Evolutionary conservation across 2,888 invertebrate species (phyloP), one percentile per base, ranked within the genome.

Genomic region (Amblyjoppa fuscipennis): DNA sequence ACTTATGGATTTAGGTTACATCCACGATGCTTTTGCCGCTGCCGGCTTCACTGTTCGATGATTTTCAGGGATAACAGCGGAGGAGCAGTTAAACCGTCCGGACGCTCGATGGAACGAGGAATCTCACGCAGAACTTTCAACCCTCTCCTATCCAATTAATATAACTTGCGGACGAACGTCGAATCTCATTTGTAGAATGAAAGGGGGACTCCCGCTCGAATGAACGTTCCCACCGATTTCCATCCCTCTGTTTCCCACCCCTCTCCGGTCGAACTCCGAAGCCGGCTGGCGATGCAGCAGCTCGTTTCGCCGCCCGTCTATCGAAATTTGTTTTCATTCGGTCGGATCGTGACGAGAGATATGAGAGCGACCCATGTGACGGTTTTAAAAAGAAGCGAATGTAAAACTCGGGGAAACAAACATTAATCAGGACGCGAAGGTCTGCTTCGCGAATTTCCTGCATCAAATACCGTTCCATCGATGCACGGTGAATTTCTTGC

Each of bases 111-210:
- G 66, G 66, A 51, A 66, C 64, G 66, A n/a, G 76, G 51, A 76
- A 61, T 41, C 59, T 74, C 56, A 56, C 73, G 66, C 41, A n/a
- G 25, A 75, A 70, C 61, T 61, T 61, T 76, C 49, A 64, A 51
- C n/a, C 66, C 45, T 34, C 51, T 41, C 61, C 38, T 51, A 81
- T 61, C 61, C 56, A 61, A 70, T 81, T 75, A 75, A 81, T 81
- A 70, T 41, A 75, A 66, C 45, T 81, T 81, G 45, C 69, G 41
- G 69, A 75, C 75, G 56, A 70, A 61, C 69, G 70, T 70, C 61
- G 51, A 75, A 75, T 81, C 75, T 81, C 81, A 81, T 75, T 81
- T 61, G 49, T 61, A 49, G 61, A 81, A 81, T 59, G 75, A 81
- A 75, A 70, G 69, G 41, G 61, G 49, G 31, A 45, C 45, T 45